Percentiles rank a stretch among this genome's conserved stretches.
These are phyloP conservation scores for Pampus argenteus DNA, from an alignment of 2,797 vertebrate genomes.

Conservation along the genomic window DNA sequence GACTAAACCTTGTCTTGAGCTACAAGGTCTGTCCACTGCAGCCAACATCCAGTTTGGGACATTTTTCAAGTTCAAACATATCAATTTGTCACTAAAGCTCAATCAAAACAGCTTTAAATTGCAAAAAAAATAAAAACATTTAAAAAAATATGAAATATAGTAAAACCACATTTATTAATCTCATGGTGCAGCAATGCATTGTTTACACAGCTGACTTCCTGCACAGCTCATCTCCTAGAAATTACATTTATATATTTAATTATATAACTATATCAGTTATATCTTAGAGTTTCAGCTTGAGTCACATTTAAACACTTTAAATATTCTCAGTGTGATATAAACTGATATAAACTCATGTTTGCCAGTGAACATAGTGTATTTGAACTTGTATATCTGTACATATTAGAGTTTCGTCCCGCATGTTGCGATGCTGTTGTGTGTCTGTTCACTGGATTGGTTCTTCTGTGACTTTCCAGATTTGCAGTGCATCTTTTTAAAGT, in stretches of 20 bases:
- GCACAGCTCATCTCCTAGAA: no score
- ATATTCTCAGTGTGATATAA: neutral
- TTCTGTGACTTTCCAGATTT: slow-evolving; percentile 30
- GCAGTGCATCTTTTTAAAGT: slow-evolving; percentile 78
- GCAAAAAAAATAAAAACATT: neutral
- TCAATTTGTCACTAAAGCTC: neutral
- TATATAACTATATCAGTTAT: neutral
- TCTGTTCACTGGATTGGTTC: neutral
- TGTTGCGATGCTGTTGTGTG: neutral
- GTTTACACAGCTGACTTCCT: neutral
- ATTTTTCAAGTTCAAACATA: neutral
- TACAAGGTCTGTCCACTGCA: neutral
- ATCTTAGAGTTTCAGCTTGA: neutral
- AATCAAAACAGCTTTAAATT: neutral
- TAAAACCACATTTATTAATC: neutral
- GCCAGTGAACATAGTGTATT: neutral
- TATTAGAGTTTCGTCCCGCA: slow-evolving; percentile 65
- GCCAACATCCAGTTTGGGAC: neutral
- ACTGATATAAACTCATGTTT: neutral
- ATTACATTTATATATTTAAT: no score
- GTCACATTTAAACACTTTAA: neutral
- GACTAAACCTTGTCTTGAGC: neutral
- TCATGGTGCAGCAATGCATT: neutral
- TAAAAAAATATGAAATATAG: neutral
- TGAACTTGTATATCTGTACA: neutral